phyloP scores from a whole-genome alignment of 2,888 invertebrate genomes.

The Hypsopygia costalis region DNA sequence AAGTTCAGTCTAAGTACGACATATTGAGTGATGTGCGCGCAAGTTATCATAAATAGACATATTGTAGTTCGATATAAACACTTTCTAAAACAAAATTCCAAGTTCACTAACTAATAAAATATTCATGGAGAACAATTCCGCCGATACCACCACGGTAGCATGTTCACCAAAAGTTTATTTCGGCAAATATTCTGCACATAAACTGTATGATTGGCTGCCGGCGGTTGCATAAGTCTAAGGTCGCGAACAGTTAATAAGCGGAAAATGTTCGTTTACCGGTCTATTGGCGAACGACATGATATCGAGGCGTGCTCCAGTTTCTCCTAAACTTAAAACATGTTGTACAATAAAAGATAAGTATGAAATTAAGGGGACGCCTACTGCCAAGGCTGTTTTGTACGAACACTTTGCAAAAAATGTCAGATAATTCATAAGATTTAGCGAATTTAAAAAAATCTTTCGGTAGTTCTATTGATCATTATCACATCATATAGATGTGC shows the following conservation, averaged over 20 bases:
- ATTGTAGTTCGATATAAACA: neutral
- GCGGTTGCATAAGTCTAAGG: slow-evolving; percentile 54
- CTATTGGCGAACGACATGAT: slow-evolving; percentile 43
- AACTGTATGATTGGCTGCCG: slow-evolving; percentile 52
- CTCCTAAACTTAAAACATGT: slow-evolving; percentile 1
- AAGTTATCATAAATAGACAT: too few species aligned
- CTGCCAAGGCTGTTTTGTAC: too few species aligned
- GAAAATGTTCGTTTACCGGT: slow-evolving; percentile 53
- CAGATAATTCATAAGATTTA: too few species aligned
- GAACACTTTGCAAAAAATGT: too few species aligned
- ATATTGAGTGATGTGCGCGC: too few species aligned
- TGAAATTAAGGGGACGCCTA: slow-evolving; percentile 16
- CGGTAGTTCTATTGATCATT: too few species aligned
- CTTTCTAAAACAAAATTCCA: slow-evolving; percentile 8
- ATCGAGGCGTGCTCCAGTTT: slow-evolving; percentile 31
- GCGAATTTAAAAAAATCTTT: too few species aligned
- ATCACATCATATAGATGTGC: too few species aligned
- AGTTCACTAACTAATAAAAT: slow-evolving; percentile 7
- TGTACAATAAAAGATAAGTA: neutral
- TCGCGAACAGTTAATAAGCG: slow-evolving; percentile 51
- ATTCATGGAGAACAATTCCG: slow-evolving; percentile 19
- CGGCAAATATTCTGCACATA: slow-evolving; percentile 36
- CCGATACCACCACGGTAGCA: slow-evolving; percentile 17
- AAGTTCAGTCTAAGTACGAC: too few species aligned
- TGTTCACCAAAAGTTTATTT: slow-evolving; percentile 31